Base-by-base conservation (phyloP, 2,113 vertebrate genomes). In the Cheirogaleus medius region DNA sequence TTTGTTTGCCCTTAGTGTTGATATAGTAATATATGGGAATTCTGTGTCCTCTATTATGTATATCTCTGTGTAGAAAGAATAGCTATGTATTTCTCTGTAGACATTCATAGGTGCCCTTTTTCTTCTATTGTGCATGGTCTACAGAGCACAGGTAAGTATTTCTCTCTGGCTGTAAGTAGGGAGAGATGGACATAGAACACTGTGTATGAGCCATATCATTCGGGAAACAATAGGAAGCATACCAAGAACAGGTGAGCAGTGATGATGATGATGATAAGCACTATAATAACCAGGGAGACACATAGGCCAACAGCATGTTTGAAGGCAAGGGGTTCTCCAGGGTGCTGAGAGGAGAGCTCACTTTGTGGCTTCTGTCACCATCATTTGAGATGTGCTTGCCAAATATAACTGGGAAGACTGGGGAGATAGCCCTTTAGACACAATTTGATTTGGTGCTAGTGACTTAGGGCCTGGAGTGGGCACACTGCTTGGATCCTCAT, bases 151-250 rank as follows among this genome's bases (percentile, higher is more conserved):
- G 23, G 13, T 27, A 14, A 12, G 0, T 6, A 29, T 86, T 66
- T 94, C 21, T 71, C 78, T 52, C 52, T 91, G 29, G 42, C 32
- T 86, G 3, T 39, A 69, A 69, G 15, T 20, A 10, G 15, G 39
- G 4, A 47, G 29, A 12, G 18, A 4, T 4, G 42, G 82, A 71
- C 2, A 23, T 6, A 20, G 34, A 17, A 54, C 18, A 44, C n/a
- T 3, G 6, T n/a, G n/a, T 17, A 2, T 8, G 68, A 49, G 32
- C 21, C 20, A 42, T 1, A 11, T 1, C 11, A 27, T 23, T 73
- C 18, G 27, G 63, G 13, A 39, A n/a, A 69, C 64, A 21, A 13
- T 4, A 88, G 4, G 15, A 47, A 25, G 34, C 42, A 29, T 27
- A 13, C 12, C 14, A 73, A 63, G 47, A 96, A 44, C 3, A n/a